Percentiles rank a stretch among this genome's conserved stretches.
These are phyloP conservation scores for Zeus faber DNA, from an alignment of 2,113 vertebrate genomes.

Conservation along the genomic window DNA sequence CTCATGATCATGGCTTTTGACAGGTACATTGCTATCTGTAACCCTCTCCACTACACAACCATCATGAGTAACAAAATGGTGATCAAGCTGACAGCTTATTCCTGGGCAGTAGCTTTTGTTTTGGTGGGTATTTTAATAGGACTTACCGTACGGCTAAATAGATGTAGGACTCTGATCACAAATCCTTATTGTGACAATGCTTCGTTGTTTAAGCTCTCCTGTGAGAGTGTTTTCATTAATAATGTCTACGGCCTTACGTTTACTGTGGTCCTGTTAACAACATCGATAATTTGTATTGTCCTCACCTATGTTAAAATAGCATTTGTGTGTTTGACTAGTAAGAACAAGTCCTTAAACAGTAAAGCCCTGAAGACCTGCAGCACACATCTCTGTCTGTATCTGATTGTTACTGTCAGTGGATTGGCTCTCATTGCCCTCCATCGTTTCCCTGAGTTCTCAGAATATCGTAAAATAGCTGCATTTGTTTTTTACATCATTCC, in stretches of 20 bases:
- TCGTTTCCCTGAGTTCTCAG: slow-evolving; percentile 44
- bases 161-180: slow-evolving; percentile 49
- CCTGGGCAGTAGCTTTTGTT: slow-evolving; percentile 50
- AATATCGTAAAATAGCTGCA: slow-evolving; percentile 44
- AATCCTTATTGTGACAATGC: slow-evolving; percentile 63
- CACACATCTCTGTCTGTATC: slow-evolving; percentile 55
- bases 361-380: slow-evolving; percentile 65
- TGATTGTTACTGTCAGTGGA: slow-evolving; percentile 34
- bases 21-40: slow-evolving; percentile 68
- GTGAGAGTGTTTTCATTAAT: slow-evolving; percentile 53
- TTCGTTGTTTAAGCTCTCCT: slow-evolving; percentile 66
- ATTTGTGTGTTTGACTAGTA: slow-evolving; percentile 47
- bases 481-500: slow-evolving; percentile 55
- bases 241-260: slow-evolving; percentile 58
- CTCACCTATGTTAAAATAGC: slow-evolving; percentile 60
- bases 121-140: slow-evolving; percentile 51
- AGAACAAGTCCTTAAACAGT: slow-evolving; percentile 59
- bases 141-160: slow-evolving; percentile 49
- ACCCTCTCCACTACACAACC: slow-evolving; percentile 48
- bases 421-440: slow-evolving; percentile 35
- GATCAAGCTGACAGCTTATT: slow-evolving; percentile 38
- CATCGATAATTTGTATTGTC: slow-evolving; percentile 49
- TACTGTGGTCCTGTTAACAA: slow-evolving; percentile 38
- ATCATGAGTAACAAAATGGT: slow-evolving; percentile 62
- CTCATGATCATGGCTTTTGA: slow-evolving; percentile 70